Evolutionary conservation across 2,888 invertebrate genomes (phyloP).

Genomic region (Cryptophagus acutangulus): DNA sequence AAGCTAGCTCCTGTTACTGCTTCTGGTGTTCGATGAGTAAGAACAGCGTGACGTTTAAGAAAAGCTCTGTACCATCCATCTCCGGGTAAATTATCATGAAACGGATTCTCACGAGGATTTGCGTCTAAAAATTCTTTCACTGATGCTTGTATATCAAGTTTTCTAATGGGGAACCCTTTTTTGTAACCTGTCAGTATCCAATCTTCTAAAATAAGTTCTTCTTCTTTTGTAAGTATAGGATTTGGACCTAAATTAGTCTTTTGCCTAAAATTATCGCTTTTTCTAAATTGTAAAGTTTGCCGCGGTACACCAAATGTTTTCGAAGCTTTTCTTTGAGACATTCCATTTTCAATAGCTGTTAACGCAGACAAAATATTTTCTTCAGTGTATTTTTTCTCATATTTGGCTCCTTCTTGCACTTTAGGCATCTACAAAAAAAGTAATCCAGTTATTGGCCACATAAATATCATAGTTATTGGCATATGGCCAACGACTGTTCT

Average conservation of each 20-base stretch:
- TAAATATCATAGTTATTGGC: constrained; percentile 2
- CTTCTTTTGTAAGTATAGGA: constrained; percentile 18
- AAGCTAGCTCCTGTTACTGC: constrained; percentile 28
- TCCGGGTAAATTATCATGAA: constrained; percentile 15
- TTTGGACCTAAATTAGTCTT: constrained; percentile 19
- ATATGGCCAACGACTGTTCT: constrained; percentile 2
- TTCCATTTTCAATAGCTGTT: constrained; percentile 17
- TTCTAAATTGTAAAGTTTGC: constrained; percentile 19
- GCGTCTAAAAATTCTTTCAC: too few species aligned
- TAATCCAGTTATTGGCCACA: constrained; percentile 3
- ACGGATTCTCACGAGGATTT: too few species aligned
- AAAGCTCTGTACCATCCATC: constrained; percentile 21
- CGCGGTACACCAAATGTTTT: constrained; percentile 17
- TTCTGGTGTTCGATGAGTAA: too few species aligned
- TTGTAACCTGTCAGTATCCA: constrained; percentile 17
- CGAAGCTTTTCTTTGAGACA: constrained; percentile 17
- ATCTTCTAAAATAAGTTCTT: constrained; percentile 17
- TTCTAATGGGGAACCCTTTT: constrained; percentile 21
- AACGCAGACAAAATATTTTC: constrained; percentile 16
- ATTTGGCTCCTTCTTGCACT: background rate
- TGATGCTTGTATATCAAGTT: constrained; percentile 17
- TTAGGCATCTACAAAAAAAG: constrained; percentile 1
- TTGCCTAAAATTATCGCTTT: constrained; percentile 15
- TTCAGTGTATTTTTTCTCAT: constrained; percentile 13
- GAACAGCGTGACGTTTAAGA: constrained; percentile 26